A percentile compares a stretch with the other conserved stretches of the same genome.
phyloP scores from a whole-genome alignment of 2,888 invertebrate species.

The Ichneumon xanthorius region DNA sequence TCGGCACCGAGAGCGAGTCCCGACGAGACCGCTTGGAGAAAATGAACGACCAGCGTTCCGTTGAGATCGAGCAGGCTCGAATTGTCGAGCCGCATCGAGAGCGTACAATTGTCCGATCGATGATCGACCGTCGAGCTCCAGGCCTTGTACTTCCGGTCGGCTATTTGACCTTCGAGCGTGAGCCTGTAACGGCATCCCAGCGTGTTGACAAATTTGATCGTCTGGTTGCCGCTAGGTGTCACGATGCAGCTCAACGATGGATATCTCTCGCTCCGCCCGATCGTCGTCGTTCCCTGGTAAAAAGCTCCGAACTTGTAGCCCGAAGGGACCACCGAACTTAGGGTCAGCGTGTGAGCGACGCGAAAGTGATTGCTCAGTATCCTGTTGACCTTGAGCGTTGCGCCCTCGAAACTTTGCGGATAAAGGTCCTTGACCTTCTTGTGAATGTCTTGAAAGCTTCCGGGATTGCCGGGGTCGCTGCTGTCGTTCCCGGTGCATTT shows the following conservation, averaged over 20 bases:
- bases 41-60: slow-evolving; percentile 80
- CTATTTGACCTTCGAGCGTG: slow-evolving; percentile 78
- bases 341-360: slow-evolving; percentile 77
- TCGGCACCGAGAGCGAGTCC: slow-evolving; percentile 81
- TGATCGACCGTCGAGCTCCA: slow-evolving; percentile 78
- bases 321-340: slow-evolving; percentile 78
- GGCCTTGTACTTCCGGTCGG: slow-evolving; percentile 74
- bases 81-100: slow-evolving; percentile 78
- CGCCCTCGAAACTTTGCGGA: slow-evolving; percentile 81
- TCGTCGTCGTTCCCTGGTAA: slow-evolving; percentile 78
- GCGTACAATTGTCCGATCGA: slow-evolving; percentile 81
- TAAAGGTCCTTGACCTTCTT: slow-evolving; percentile 79
- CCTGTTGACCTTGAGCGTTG: slow-evolving; percentile 75
- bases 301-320: slow-evolving; percentile 81
- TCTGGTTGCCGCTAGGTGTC: slow-evolving; percentile 79
- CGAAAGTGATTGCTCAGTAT: slow-evolving; percentile 79
- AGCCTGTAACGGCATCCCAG: slow-evolving; percentile 80
- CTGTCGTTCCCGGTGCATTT: slow-evolving; percentile 71
- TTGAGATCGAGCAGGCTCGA: slow-evolving; percentile 74
- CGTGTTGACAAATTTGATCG: slow-evolving; percentile 78
- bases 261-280: slow-evolving; percentile 78
- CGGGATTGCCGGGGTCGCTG: slow-evolving; percentile 80
- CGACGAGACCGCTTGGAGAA: slow-evolving; percentile 82
- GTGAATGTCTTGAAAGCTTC: slow-evolving; percentile 82
- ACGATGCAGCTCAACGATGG: slow-evolving; percentile 79